A percentile compares a stretch with the other conserved stretches of the same genome.
Conservation (phyloP, 2,113 vertebrate genomes). For the Bufo bufo region DNA sequence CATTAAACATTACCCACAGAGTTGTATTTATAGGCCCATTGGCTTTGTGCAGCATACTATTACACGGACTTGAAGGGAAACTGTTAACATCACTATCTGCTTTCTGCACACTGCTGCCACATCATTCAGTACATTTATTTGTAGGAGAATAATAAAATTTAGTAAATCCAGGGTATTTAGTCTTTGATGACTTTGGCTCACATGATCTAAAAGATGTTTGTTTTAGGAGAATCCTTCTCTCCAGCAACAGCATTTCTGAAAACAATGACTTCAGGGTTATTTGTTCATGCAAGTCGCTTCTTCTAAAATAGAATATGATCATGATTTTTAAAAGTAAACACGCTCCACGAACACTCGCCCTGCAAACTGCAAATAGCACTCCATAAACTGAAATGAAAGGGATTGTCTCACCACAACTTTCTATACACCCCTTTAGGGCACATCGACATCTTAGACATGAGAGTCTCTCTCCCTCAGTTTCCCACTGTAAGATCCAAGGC, state of each 20-base stretch:
- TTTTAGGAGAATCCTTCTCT: conserved; percentile 67
- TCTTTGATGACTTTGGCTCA: conserved; percentile 66
- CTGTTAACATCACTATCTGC: too few species aligned
- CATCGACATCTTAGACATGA: neutral
- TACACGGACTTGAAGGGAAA: too few species aligned
- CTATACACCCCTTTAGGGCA: neutral
- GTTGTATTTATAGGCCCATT: too few species aligned
- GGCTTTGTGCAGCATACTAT: too few species aligned
- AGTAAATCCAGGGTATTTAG: conserved; percentile 62
- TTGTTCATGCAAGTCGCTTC: conserved; percentile 69
- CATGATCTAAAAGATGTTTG: conserved; percentile 70
- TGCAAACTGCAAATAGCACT: conserved; percentile 68
- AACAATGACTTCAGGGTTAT: conserved; percentile 71
- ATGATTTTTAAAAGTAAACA: neutral
- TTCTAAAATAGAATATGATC: conserved; percentile 65
- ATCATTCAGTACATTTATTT: neutral
- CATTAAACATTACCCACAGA: neutral
- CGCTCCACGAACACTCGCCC: neutral
- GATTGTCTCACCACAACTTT: neutral
- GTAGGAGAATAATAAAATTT: neutral
- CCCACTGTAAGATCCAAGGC: too few species aligned
- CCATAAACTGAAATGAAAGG: neutral
- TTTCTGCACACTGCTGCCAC: neutral
- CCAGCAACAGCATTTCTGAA: conserved; percentile 69
- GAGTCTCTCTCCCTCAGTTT: too few species aligned